These are phyloP conservation scores for Hylaea fasciaria DNA, from an alignment of 2,888 invertebrate species.

Conservation along the genomic window DNA sequence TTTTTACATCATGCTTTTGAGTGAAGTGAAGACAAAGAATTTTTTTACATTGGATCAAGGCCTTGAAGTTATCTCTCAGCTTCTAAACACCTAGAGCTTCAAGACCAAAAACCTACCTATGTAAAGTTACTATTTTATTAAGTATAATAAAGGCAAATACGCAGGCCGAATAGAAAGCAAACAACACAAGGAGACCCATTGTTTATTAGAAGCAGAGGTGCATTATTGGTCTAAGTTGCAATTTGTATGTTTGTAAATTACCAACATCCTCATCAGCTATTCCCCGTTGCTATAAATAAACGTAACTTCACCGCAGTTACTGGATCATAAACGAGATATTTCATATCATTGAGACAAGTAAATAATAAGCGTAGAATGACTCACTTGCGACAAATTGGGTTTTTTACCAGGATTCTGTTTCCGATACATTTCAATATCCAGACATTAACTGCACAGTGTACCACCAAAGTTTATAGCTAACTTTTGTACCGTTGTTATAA, in stretches of 20 bases:
- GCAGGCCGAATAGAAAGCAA: slow-evolving; percentile 2
- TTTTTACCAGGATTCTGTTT: slow-evolving; percentile 69
- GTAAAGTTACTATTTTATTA: too few species aligned
- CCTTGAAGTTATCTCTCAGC: too few species aligned
- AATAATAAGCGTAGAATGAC: slow-evolving; percentile 66
- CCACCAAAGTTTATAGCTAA: not conserved
- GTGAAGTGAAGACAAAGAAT: too few species aligned
- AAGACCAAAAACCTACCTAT: too few species aligned
- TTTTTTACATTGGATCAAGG: too few species aligned
- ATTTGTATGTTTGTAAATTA: slow-evolving; percentile 12
- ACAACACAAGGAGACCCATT: slow-evolving; percentile 39
- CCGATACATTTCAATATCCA: slow-evolving; percentile 60
- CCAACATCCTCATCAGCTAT: slow-evolving; percentile 22
- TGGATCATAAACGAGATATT: slow-evolving; percentile 43
- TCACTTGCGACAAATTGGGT: slow-evolving; percentile 80
- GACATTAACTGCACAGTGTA: not conserved
- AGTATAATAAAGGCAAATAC: too few species aligned
- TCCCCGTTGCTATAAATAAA: slow-evolving; percentile 46
- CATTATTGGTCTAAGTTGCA: slow-evolving; percentile 10
- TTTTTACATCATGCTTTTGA: too few species aligned
- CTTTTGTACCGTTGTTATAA: too few species aligned
- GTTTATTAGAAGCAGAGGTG: slow-evolving; percentile 58
- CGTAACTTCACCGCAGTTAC: slow-evolving; percentile 30
- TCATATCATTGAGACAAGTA: slow-evolving; percentile 53
- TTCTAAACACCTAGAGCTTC: too few species aligned